These are phyloP conservation scores for Lordiphosa mommai DNA, from an alignment of 1,140 invertebrate species.

Conservation along the genomic window DNA sequence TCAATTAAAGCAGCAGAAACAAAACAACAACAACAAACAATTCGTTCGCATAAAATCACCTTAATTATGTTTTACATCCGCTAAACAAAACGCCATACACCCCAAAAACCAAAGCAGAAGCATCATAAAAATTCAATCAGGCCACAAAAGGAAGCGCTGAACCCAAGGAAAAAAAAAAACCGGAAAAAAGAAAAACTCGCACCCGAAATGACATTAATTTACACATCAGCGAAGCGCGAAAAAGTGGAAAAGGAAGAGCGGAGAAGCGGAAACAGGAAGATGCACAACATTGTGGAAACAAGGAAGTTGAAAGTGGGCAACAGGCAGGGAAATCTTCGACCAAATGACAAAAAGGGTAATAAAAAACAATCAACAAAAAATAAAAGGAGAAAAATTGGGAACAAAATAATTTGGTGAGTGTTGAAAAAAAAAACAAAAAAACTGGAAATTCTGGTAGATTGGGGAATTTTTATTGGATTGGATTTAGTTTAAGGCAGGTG, in stretches of 20 bases:
- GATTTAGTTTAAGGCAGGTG: too few relatives aligned
- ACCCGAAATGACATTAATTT: slow-evolving; percentile 74
- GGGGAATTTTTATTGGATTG: too few relatives aligned
- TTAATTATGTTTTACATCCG: slow-evolving; percentile 69
- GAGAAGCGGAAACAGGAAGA: slow-evolving; percentile 47
- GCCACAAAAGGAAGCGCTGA: slow-evolving; percentile 43
- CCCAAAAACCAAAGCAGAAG: slow-evolving; percentile 15
- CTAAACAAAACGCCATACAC: slow-evolving; percentile 4
- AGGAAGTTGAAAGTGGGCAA: slow-evolving; percentile 37
- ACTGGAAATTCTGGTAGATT: not conserved
- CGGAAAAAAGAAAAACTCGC: slow-evolving; percentile 39
- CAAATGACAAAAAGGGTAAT: slow-evolving; percentile 63
- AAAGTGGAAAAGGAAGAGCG: slow-evolving; percentile 1
- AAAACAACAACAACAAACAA: slow-evolving; percentile 50
- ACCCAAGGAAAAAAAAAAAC: slow-evolving; percentile 30
- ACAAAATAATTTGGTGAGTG: slow-evolving; percentile 57
- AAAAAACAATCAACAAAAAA: slow-evolving; percentile 64
- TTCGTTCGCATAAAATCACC: slow-evolving; percentile 71
- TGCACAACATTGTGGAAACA: slow-evolving; percentile 40
- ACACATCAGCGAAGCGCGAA: slow-evolving; percentile 72
- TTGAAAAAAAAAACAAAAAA: slow-evolving; percentile 9
- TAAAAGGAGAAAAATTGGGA: slow-evolving; percentile 22
- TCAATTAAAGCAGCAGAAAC: slow-evolving; percentile 60
- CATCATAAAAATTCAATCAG: slow-evolving; percentile 77
- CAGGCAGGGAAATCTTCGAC: slow-evolving; percentile 18